A percentile compares a stretch with the other conserved stretches of the same genome.
phyloP scores from a whole-genome alignment of 1,140 invertebrate species.

The Danaus plexippus region DNA sequence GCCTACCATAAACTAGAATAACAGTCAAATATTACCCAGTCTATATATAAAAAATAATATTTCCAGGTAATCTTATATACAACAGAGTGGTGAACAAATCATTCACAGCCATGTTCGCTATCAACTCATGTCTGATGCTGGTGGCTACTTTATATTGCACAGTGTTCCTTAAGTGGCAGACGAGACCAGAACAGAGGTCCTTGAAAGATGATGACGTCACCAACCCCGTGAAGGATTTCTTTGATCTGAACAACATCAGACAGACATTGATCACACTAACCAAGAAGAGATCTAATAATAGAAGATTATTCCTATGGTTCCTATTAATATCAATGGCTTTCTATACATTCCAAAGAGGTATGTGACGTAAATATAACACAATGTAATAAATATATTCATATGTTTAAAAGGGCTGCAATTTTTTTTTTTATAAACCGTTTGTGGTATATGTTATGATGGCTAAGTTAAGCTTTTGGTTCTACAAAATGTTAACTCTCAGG shows the following conservation, averaged over 20 bases:
- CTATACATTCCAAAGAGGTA: constrained; percentile 83
- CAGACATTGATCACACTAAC: constrained; percentile 74
- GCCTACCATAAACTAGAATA: no score
- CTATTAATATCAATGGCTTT: constrained; percentile 79
- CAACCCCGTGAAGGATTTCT: constrained; percentile 79
- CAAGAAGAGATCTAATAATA: constrained; percentile 69
- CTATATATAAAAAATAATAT: background rate
- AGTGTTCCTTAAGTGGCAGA: constrained; percentile 76
- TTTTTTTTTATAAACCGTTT: no score
- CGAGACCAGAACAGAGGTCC: constrained; percentile 73
- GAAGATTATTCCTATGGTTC: constrained; percentile 76
- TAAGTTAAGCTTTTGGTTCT: no score
- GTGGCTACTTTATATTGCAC: constrained; percentile 76
- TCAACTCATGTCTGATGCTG: constrained; percentile 76
- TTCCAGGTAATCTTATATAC: constrained; percentile 54
- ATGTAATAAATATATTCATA: no score
- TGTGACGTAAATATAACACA: background rate
- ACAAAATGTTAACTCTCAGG: no score
- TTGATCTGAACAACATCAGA: constrained; percentile 77
- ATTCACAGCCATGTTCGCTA: constrained; percentile 79
- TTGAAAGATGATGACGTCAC: constrained; percentile 68
- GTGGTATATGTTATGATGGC: no score
- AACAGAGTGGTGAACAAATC: constrained; percentile 70
- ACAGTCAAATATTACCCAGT: no score
- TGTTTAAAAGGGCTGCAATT: no score